Evolutionary conservation across 1,140 invertebrate species (phyloP), one percentile per base, ranked within the genome.

Genomic region (Zelostemma sp.): DNA sequence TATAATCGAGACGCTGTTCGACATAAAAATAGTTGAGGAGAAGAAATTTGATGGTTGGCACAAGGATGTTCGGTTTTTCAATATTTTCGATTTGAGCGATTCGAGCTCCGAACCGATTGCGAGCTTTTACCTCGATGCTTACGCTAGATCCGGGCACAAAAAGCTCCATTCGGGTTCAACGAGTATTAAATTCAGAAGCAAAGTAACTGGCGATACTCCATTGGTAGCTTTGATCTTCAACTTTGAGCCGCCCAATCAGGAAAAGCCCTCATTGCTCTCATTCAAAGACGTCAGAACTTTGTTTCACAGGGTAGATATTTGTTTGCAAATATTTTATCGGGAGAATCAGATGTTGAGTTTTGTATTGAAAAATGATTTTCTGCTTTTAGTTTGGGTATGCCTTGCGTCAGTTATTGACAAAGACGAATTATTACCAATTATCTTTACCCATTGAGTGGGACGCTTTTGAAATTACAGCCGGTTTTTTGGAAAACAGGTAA

Each of bases 391-490:
- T 98, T 85, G 96, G 96, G 3, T 89, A 92, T 70, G 87, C 90
- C 0, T 82, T 98, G 6, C 93, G 96, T 72, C 92, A 95, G 84
- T 79, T 96, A 57, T 80, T 98, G 19, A 93, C 93, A 1, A 90
- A 88, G 77, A 90, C 91, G 0, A 90, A 91, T 1, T 96, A 95
- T 76, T 87, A 89, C n/a, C 93, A 96, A 81, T 88, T 96, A 0
- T 88, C 93, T 5, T 95, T 95, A 1, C 81, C 94, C 1, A 88
- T 97, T 0, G 96, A 98, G 85, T 97, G 94, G 94, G 97, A 98
- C 84, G 92, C 93, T 8, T 90, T 92, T 0, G 90, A 92, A 76
- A 89, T 96, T 0, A 91, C 91, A 40, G 89, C 91, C 0, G 87
- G 94, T 74, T 93, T 97, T 43, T 89, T 98, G 88, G 88, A 88